Evolutionary conservation across 23 tunicate species (phyloP), one percentile per base, ranked within the genome.

Genomic region (Trididemnum clinides): DNA sequence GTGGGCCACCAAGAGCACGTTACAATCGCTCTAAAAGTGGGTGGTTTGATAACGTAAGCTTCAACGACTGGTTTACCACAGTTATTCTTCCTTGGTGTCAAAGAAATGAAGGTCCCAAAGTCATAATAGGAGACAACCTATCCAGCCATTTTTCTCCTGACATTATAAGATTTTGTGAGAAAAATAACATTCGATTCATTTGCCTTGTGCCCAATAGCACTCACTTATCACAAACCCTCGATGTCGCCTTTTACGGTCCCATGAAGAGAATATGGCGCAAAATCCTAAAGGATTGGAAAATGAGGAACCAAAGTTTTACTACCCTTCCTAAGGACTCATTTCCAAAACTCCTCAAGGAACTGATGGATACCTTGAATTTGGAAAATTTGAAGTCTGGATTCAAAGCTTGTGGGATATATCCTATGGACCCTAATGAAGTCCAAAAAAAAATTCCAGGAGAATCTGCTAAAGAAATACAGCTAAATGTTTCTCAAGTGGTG

Each of bases 61-160:
- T 74, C 26, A 23, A 28, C 12, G 81, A 74, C 31, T 74, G 81
- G 81, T 74, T 74, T 38, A 18, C 31, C 10, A 74, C 58, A 12
- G 31, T 28, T 18, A 74, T 74, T 74, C 28, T 74, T 74, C 81
- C 64, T 38, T 36, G 10, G 21, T 39, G 58, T 19, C 36, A 22
- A 31, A 74, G 18, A 19, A 21, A n/a, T 64, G 28, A 21, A n/a
- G 71, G 71, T 19, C 57, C 57, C 27, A 74, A 74, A 22, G 81
- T 74, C 26, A 5, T 74, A 25, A 22, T 74, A 10, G 81, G 81
- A 35, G 81, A 74, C 25, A 74, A 74, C 34, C 37, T 74, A 22
- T 38, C 58, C 37, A 25, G 34, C 25, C 81, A 74, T 22, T 31
- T 74, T 2, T 35, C 19, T 63, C 31, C 32, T 35, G 25, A 39